phyloP scores from a whole-genome alignment of 2,797 vertebrate genomes.

The Gallinago solitaria region DNA sequence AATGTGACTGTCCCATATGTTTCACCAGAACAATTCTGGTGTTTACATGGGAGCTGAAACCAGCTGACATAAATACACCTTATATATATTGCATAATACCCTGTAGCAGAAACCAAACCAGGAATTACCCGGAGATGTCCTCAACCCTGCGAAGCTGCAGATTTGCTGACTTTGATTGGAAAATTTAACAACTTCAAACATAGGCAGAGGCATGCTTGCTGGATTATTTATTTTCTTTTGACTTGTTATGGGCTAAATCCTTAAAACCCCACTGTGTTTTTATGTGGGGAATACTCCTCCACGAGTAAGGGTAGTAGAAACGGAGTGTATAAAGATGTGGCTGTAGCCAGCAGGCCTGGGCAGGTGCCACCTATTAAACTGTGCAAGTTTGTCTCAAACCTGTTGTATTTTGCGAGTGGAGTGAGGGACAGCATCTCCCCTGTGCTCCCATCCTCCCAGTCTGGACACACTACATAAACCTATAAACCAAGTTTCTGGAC shows the following conservation, averaged over 20 bases:
- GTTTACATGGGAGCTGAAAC: background rate
- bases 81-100: background rate
- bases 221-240: background rate
- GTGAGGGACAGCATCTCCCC: background rate
- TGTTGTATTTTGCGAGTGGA: background rate
- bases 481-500: background rate
- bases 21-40: conserved; percentile 2
- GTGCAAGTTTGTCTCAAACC: background rate
- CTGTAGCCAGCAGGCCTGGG: background rate
- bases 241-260: background rate
- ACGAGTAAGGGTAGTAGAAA: background rate
- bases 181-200: background rate
- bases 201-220: background rate
- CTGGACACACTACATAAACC: background rate
- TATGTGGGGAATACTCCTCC: background rate
- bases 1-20: background rate
- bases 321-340: background rate
- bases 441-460: background rate
- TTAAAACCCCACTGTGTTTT: background rate
- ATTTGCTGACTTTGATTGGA: background rate
- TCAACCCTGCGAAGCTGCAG: background rate
- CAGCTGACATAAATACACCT: background rate
- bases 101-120: background rate
- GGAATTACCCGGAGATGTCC: background rate
- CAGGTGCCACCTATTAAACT: background rate